Base-by-base conservation (phyloP, 1,140 invertebrate species). In the Drosophila nannoptera region DNA sequence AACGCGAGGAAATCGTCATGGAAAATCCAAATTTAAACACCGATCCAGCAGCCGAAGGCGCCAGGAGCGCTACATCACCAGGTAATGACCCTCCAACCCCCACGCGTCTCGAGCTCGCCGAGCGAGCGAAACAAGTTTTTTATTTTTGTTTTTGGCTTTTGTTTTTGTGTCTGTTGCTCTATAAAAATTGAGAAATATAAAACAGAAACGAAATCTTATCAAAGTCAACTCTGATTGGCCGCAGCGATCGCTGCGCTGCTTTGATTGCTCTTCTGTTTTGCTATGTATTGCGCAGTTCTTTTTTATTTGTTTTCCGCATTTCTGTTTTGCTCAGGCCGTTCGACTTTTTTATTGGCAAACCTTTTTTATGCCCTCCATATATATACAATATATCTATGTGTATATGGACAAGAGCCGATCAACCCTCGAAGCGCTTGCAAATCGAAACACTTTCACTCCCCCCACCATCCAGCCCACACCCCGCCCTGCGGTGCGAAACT, bases 321-420 rank as follows among this genome's bases (percentile, higher is more conserved):
- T 78, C 50, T 84, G 75, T 84, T 86, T 62, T 78, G 80, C 59
- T 84, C 69, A 70, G 43, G 56, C 22, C 58, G 73, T 76, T 65
- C 77, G 70, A 60, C 36, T 71, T 84, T 83, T 83, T 84, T 84
- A 83, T 84, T 84, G 80, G 80, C 76, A 73, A 83, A 69, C 40
- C 9, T 53, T 53, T 53, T 53, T 53, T 38, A 2, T 38, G 7
- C 4, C 5, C 14, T 33, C 9, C 14, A 54, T 8, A 35, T 35
- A 54, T 8, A 35, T 38, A 40, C 9, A n/a, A 35, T 38, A 40
- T 6, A n/a, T 35, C 9, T 6, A 46, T 43, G 9, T 14, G 7
- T n/a, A 46, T 12, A 29, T 35, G 32, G 32, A 7, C 9, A 22
- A 36, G n/a, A 14, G 14, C 12, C 35, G 48, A 40, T 48, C 58